Evolutionary conservation across 2,888 invertebrate species (phyloP), one percentile per base, ranked within the genome.

Genomic region (Cremastobaeus sp.): DNA sequence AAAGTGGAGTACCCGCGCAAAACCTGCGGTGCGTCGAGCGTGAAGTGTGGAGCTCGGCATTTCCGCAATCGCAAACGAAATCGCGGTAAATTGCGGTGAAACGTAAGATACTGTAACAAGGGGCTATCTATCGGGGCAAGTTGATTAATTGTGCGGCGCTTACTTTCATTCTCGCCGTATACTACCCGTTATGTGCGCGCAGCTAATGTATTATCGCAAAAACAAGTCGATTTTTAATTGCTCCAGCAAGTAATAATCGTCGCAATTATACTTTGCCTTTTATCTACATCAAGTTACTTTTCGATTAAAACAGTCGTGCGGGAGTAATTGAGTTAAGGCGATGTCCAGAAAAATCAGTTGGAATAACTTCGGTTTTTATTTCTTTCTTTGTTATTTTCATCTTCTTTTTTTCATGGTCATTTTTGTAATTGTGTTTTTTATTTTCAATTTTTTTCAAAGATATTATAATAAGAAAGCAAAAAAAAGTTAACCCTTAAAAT

Each of bases 21-120:
- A 60, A 47, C 20, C 35, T 28, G 52, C 35, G 39, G 21, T 20
- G 57, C 65, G 68, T 57, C 45, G 64, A 74, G 73, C 68, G 69
- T 74, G 65, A 69, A 64, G 64, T 64, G 45, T n/a, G 21, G 57
- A 59, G 45, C 65, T 54, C 59, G 52, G 45, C 50, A 32, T 65
- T 74, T 74, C 70, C 70, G 65, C 70, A 62, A 69, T 70, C 45
- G 52, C 50, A 47, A 68, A 73, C 45, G 68, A 68, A 73, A 72
- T 72, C 60, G 54, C 48, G 59, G 59, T 57, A 57, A 64, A 72
- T 66, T 72, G 59, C 54, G 69, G 69, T 70, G 74, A 74, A 74
- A 74, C 70, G 74, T 65, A 70, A 70, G 70, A 60, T 55, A 65
- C 52, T 37, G 74, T 65, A 74, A 74, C 74, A 59, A 65, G 64